These are phyloP conservation scores for Limnephilus auricula DNA, from an alignment of 2,888 invertebrate species.

Conservation along the genomic window DNA sequence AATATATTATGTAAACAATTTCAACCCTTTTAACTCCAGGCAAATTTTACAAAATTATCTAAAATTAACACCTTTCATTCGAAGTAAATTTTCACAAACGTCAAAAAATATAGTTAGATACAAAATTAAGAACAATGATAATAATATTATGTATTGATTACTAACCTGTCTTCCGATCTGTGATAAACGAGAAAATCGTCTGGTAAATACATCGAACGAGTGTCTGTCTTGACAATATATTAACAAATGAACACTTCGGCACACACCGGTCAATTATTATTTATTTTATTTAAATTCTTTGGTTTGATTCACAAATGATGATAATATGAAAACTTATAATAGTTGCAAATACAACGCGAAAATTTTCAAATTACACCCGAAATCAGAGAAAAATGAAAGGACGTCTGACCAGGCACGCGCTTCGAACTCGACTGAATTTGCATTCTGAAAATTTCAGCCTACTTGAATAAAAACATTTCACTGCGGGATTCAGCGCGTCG, in stretches of 20 bases:
- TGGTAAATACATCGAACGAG: constrained; percentile 58
- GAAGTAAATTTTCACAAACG: not conserved
- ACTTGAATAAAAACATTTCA: not conserved
- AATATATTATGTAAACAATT: no score
- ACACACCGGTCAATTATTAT: not conserved
- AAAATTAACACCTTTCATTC: no score
- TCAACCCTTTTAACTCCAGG: no score
- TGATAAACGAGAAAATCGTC: constrained; percentile 58
- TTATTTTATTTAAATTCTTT: not conserved
- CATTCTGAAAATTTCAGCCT: not conserved
- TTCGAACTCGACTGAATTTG: constrained; percentile 3
- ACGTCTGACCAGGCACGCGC: not conserved
- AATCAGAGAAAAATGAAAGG: not conserved
- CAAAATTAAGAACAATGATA: not conserved
- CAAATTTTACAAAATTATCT: no score
- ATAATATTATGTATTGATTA: not conserved
- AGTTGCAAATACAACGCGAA: not conserved
- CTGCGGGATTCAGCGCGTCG: not conserved
- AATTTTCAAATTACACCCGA: not conserved
- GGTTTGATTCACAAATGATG: not conserved
- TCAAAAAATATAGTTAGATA: not conserved
- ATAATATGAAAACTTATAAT: not conserved
- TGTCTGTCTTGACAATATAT: not conserved
- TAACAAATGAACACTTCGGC: not conserved
- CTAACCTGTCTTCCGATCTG: constrained; percentile 60